Percentiles rank a stretch among this genome's conserved stretches.
phyloP scores from a whole-genome alignment of 92 coral and sea anemone genomes.

The Porites divaricata region DNA sequence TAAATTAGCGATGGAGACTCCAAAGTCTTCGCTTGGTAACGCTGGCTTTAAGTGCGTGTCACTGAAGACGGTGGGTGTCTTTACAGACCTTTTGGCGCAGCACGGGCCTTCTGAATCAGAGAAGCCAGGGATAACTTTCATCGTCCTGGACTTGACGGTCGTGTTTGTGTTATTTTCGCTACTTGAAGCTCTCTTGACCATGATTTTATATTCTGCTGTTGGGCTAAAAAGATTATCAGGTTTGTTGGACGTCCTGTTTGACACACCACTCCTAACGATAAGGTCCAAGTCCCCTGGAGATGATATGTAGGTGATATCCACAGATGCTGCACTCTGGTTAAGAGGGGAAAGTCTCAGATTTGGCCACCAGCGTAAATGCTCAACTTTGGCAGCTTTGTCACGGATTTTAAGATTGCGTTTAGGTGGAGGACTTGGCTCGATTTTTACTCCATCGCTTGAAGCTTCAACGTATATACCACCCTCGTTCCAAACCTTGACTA shows the following conservation, averaged over 20 bases:
- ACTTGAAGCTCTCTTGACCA: slow-evolving; percentile 72
- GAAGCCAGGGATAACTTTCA: slow-evolving; percentile 71
- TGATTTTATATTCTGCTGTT: slow-evolving; percentile 66
- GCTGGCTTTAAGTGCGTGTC: slow-evolving; percentile 86
- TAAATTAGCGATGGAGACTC: slow-evolving; percentile 67
- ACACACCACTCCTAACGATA: slow-evolving; percentile 28
- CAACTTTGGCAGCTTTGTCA: slow-evolving; percentile 63
- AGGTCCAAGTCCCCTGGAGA: slow-evolving; percentile 56
- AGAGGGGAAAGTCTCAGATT: slow-evolving; percentile 67
- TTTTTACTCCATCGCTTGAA: slow-evolving; percentile 61
- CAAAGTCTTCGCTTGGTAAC: slow-evolving; percentile 60
- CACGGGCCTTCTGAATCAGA: slow-evolving; percentile 72
- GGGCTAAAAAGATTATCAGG: slow-evolving; percentile 60
- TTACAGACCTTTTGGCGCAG: slow-evolving; percentile 52
- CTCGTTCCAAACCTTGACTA: slow-evolving; percentile 60
- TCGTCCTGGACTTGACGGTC: slow-evolving; percentile 61
- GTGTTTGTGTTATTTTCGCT: slow-evolving; percentile 75
- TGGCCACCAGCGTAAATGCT: slow-evolving; percentile 68
- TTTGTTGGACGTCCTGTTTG: slow-evolving; percentile 29
- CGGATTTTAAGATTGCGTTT: slow-evolving; percentile 50
- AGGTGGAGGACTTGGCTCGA: slow-evolving; percentile 77
- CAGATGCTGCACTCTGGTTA: slow-evolving; percentile 51
- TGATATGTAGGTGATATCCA: slow-evolving; percentile 60
- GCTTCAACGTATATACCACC: slow-evolving; percentile 62
- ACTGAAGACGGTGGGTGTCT: slow-evolving; percentile 29